These are phyloP conservation scores for Cosmia trapezina DNA, from an alignment of 2,888 invertebrate genomes.

Conservation along the genomic window DNA sequence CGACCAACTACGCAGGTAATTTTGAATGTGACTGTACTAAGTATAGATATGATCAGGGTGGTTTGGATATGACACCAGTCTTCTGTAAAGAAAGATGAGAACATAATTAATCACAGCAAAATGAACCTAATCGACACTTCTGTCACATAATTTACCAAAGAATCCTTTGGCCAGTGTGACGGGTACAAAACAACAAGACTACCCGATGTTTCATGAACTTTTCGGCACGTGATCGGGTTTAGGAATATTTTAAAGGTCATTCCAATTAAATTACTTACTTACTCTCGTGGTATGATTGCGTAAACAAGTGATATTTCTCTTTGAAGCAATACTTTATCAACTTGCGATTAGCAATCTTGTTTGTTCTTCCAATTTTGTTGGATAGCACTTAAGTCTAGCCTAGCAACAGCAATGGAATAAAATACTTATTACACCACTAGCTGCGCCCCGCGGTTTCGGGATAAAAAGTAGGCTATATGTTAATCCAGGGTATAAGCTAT, in stretches of 20 bases:
- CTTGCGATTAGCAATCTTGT: neutral
- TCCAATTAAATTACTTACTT: neutral
- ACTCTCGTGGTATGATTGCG: slow-evolving; percentile 1
- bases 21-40: slow-evolving; percentile 54
- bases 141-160: neutral
- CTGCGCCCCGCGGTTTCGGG: too few species aligned
- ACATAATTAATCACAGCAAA: slow-evolving; percentile 17
- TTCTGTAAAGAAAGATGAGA: slow-evolving; percentile 7
- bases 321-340: neutral
- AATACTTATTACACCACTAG: too few species aligned
- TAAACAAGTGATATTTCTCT: neutral
- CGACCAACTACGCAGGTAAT: slow-evolving; percentile 70
- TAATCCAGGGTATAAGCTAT: too few species aligned
- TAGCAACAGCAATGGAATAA: neutral
- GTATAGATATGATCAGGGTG: slow-evolving; percentile 18
- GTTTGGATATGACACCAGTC: slow-evolving; percentile 15
- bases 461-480: too few species aligned
- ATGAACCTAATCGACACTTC: slow-evolving; percentile 19
- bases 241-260: slow-evolving; percentile 31
- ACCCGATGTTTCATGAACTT: slow-evolving; percentile 9
- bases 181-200: neutral
- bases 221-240: slow-evolving; percentile 25
- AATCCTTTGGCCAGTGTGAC: neutral
- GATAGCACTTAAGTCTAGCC: neutral
- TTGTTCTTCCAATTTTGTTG: neutral